Evolutionary conservation across 2,113 vertebrate species (phyloP), one percentile per base, ranked within the genome.

Genomic region (Spea multiplicata): DNA sequence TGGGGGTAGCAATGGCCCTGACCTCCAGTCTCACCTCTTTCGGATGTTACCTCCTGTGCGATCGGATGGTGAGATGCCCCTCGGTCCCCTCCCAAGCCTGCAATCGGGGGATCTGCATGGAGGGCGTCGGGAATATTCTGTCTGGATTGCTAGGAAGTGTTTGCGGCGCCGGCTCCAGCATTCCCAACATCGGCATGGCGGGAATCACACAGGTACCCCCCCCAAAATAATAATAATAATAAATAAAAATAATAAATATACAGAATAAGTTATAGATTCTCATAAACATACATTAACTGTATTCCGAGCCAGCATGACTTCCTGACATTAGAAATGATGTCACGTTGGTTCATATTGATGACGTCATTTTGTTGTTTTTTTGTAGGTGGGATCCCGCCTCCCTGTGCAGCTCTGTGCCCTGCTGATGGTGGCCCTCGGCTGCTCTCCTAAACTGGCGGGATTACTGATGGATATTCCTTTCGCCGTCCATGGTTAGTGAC

Each of bases 81-180:
- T 65, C 7, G 6, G 88, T 88, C 0, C 89, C 92, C 3, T 61
- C 85, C 0, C 81, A 91, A 0, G 84, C 92, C 47, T 93, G 87
- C 82, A 95, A 90, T 86, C 87, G 94, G 3, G 94, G 94, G 0
- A 87, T 95, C 65, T 89, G 88, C 81, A 53, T 71, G 10, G 94
- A 95, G 82, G 95, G 93, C 1, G 64, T 95, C 66, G 90, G 92
- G 67, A 94, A 88, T 81, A 81, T 94, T 66, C 82, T 95, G 65
- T 86, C 92, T 0, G 94, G 92, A 69, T 73, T 94, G n/a, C 82
- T 96, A 86, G 94, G 94, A 17, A 85, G 78, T 0, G 83, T 84
- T 0, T 81, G 92, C 44, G 93, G 92, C 66, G 86, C 87, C 0
- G 90, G 90, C 0, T 87, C 92, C 84, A 95, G 94, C 81, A 88